These are phyloP conservation scores for Glareola pratincola DNA, from an alignment of 2,113 vertebrate genomes.

Conservation along the genomic window DNA sequence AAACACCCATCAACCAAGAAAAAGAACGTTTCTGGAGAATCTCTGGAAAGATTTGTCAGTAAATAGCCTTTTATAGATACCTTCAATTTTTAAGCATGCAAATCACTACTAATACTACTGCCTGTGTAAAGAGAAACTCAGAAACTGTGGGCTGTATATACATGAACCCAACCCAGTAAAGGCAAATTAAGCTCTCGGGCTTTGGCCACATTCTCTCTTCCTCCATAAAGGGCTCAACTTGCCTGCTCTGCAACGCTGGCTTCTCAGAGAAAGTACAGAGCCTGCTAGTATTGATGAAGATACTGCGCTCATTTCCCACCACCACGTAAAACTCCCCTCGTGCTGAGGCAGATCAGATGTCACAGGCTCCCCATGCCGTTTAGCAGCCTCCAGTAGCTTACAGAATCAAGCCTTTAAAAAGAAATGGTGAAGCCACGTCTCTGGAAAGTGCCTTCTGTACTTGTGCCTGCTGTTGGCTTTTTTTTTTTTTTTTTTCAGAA, in stretches of 20 bases:
- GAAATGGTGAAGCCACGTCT: background rate
- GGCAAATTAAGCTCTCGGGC: background rate
- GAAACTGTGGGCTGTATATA: background rate
- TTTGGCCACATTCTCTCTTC: background rate
- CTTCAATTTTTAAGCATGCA: background rate
- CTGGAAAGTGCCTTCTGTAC: background rate
- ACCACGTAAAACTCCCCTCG: background rate
- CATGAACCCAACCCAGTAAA: background rate
- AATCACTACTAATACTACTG: background rate
- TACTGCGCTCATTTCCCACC: background rate
- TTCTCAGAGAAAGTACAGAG: background rate
- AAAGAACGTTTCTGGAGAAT: background rate
- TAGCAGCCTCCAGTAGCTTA: background rate
- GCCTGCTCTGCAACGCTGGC: background rate
- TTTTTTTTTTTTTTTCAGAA: conserved; percentile 69
- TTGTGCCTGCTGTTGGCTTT: background rate
- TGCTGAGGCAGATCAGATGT: background rate
- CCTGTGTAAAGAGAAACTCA: background rate
- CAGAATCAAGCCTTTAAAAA: background rate
- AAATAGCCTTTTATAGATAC: background rate
- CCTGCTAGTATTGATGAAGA: background rate
- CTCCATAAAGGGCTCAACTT: background rate
- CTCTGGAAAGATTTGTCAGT: conserved; percentile 6
- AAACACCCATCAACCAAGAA: background rate
- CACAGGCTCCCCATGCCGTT: background rate